Evolutionary conservation across 2,113 vertebrate species (phyloP).

Genomic region (Hoplias malabaricus): DNA sequence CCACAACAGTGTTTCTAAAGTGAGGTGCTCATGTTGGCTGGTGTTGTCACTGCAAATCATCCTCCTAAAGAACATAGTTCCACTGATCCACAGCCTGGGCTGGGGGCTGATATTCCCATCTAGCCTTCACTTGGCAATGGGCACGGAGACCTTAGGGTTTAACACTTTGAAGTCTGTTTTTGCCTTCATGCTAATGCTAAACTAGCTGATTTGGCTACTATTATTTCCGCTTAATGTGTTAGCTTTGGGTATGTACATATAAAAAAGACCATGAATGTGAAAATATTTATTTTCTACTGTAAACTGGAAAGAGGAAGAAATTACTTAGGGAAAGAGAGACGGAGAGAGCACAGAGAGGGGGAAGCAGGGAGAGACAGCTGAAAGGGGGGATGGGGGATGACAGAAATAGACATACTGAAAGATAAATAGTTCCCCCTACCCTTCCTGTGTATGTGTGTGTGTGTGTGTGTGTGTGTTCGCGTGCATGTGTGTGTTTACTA

Average conservation of each 20-base stretch:
- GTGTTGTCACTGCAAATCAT: no score
- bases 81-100: no score
- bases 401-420: constrained; percentile 77
- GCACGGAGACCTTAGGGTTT: no score
- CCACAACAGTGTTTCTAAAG: no score
- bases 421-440: constrained; percentile 74
- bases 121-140: no score
- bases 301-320: constrained; percentile 63
- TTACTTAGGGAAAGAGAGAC: constrained; percentile 61
- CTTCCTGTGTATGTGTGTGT: constrained; percentile 18
- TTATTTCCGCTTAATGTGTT: background rate
- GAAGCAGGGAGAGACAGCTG: constrained; percentile 74
- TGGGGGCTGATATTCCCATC: no score
- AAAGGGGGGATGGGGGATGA: constrained; percentile 70
- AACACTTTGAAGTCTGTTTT: background rate
- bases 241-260: background rate
- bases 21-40: no score
- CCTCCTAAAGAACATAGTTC: no score
- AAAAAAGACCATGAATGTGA: background rate
- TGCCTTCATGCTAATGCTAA: background rate
- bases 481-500: constrained; percentile 28
- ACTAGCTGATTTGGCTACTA: background rate
- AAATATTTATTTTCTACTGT: constrained; percentile 44
- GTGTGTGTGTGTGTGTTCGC: background rate
- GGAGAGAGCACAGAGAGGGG: constrained; percentile 53